These are phyloP conservation scores for Distichodus sexfasciatus DNA, from an alignment of 2,797 vertebrate species.

Conservation along the genomic window DNA sequence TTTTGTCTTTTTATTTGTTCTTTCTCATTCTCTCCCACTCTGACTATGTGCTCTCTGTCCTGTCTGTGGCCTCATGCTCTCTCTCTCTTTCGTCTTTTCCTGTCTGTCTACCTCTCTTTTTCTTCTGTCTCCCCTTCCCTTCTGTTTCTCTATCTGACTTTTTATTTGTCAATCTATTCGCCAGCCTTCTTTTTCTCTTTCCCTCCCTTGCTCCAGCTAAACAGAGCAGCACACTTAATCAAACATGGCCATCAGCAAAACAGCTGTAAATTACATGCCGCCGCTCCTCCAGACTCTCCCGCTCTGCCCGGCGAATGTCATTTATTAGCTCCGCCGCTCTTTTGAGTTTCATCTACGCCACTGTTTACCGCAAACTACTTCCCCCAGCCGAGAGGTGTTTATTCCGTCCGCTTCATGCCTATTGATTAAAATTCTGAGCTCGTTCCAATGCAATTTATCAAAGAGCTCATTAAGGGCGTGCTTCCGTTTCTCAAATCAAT, in stretches of 20 bases:
- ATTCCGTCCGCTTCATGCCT: constrained; percentile 6
- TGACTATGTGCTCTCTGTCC: too few relatives aligned
- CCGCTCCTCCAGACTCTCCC: neutral
- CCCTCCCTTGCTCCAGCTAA: constrained; percentile 39
- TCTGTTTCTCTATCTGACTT: too few relatives aligned
- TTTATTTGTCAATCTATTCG: too few relatives aligned
- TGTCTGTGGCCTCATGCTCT: too few relatives aligned
- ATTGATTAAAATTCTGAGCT: constrained; percentile 31
- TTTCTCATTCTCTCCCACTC: too few relatives aligned
- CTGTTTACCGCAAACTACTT: neutral
- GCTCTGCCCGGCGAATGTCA: neutral
- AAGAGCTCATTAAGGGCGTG: neutral
- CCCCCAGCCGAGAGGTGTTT: neutral
- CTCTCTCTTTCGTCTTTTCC: too few relatives aligned
- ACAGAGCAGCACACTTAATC: constrained; percentile 43
- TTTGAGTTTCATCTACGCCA: neutral
- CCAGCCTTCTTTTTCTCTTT: neutral
- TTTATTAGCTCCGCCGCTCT: constrained; percentile 1
- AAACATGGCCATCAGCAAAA: constrained; percentile 13
- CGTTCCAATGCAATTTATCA: constrained; percentile 5
- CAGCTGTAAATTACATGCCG: constrained; percentile 7
- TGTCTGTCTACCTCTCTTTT: too few relatives aligned
- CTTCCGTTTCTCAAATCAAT: constrained; percentile 39
- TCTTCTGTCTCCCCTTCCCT: too few relatives aligned
- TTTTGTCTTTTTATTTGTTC: too few relatives aligned